Percentiles rank a stretch among this genome's conserved stretches.
These are phyloP conservation scores for Apistogramma diplotaenia DNA, from an alignment of 2,113 vertebrate genomes.

Conservation along the genomic window DNA sequence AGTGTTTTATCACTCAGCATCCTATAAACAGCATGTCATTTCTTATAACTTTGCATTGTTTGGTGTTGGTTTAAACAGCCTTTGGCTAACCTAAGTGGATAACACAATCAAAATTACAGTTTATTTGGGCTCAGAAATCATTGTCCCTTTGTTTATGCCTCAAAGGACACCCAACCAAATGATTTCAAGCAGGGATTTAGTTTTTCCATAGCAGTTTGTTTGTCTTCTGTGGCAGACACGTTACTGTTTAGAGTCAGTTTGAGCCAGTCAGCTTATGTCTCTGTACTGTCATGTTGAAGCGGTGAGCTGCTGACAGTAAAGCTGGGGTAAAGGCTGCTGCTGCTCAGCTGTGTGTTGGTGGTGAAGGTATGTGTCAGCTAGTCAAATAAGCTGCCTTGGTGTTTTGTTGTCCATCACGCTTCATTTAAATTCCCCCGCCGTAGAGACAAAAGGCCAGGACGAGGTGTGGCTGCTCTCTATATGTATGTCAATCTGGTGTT, in stretches of 20 bases:
- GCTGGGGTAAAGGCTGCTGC: neutral
- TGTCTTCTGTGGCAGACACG: slow-evolving; percentile 2
- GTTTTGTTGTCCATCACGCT: neutral
- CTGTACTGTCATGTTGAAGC: neutral
- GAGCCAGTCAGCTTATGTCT: neutral
- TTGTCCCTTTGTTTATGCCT: slow-evolving; percentile 15
- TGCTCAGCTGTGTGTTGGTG: neutral
- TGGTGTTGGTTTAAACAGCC: slow-evolving; percentile 39
- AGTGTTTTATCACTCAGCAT: slow-evolving; percentile 20
- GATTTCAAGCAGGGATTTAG: neutral
- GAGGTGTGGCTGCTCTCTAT: slow-evolving; percentile 9
- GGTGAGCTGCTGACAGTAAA: neutral
- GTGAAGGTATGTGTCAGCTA: neutral
- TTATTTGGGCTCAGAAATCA: neutral
- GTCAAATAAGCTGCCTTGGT: neutral
- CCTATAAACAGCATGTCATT: slow-evolving; percentile 33
- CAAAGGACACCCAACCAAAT: slow-evolving; percentile 13
- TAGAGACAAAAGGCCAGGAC: neutral
- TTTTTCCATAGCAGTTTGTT: slow-evolving; percentile 21
- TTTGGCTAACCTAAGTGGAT: slow-evolving; percentile 27
- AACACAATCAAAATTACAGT: slow-evolving; percentile 35
- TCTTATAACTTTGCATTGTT: slow-evolving; percentile 33
- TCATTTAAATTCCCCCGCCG: neutral
- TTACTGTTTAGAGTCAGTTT: neutral
- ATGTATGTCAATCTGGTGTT: slow-evolving; percentile 50